phyloP scores from a whole-genome alignment of 1,140 invertebrate species.

The Leptestheria dahalacensis region DNA sequence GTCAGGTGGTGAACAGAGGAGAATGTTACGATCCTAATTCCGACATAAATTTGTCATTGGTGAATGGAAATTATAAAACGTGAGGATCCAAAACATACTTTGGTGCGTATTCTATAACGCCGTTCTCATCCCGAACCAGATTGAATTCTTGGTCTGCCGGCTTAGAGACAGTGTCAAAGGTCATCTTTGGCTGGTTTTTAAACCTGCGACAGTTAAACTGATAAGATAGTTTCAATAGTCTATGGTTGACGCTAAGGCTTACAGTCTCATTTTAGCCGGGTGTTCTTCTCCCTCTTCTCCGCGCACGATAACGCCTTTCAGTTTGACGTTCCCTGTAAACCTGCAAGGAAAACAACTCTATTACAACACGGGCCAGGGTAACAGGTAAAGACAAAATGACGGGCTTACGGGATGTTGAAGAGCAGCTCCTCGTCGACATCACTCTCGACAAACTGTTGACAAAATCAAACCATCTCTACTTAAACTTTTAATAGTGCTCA shows the following conservation, averaged over 20 bases:
- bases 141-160: conserved; percentile 84
- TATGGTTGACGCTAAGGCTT: conserved; percentile 30
- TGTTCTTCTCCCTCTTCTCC: conserved; percentile 70
- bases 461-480: conserved; percentile 19
- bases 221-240: conserved; percentile 4
- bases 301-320: conserved; percentile 81
- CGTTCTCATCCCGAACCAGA: conserved; percentile 56
- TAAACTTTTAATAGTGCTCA: conserved; percentile 7
- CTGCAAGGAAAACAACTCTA: conserved; percentile 28
- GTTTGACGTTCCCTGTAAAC: conserved; percentile 84
- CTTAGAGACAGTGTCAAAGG: conserved; percentile 64
- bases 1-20: conserved; percentile 72
- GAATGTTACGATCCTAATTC: conserved; percentile 79
- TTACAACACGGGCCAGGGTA: too few relatives aligned
- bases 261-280: conserved; percentile 74
- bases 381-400: background rate
- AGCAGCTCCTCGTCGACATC: conserved; percentile 86
- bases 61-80: too few relatives aligned
- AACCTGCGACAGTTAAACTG: conserved; percentile 40
- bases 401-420: conserved; percentile 75
- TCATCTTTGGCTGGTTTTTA: conserved; percentile 84
- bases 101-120: conserved; percentile 69
- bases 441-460: conserved; percentile 72
- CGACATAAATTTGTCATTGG: conserved; percentile 6
- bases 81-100: conserved; percentile 44